phyloP scores from a whole-genome alignment of 2,888 invertebrate genomes.

The Chrysolina americana region DNA sequence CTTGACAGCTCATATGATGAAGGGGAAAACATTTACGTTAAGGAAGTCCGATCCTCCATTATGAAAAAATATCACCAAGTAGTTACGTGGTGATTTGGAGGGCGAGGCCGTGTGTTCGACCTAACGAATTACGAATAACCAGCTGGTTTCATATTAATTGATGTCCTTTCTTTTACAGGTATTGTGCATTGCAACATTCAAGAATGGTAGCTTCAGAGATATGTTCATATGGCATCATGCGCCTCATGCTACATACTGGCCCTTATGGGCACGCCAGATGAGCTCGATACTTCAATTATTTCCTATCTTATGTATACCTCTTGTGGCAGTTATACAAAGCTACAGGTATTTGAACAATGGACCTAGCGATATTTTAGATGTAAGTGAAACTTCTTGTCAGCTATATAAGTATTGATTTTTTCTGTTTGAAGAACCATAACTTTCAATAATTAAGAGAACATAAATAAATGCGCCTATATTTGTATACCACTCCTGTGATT shows the following conservation, averaged over 20 bases:
- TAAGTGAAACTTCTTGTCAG: constrained; percentile 69
- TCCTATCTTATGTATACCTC: constrained; percentile 82
- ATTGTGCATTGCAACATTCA: constrained; percentile 80
- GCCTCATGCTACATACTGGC: constrained; percentile 80
- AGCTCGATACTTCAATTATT: constrained; percentile 84
- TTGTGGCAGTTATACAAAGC: constrained; percentile 80
- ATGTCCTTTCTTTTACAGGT: constrained; percentile 67
- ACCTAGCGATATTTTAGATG: constrained; percentile 90
- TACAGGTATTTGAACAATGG: constrained; percentile 86
- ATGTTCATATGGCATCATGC: constrained; percentile 78
- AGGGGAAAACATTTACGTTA: too few relatives aligned
- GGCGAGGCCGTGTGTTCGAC: too few relatives aligned
- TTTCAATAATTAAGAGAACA: too few relatives aligned
- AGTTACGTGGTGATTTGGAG: too few relatives aligned
- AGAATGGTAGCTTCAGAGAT: constrained; percentile 78
- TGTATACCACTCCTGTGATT: too few relatives aligned
- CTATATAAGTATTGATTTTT: neutral
- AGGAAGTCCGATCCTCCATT: too few relatives aligned
- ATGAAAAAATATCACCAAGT: too few relatives aligned
- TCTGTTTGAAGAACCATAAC: neutral
- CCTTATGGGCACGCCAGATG: constrained; percentile 83
- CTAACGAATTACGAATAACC: too few relatives aligned
- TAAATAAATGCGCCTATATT: too few relatives aligned
- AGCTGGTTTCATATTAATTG: neutral
- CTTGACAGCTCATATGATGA: too few relatives aligned